Conservation (phyloP, 1,140 invertebrate genomes). For the Apis florea region DNA sequence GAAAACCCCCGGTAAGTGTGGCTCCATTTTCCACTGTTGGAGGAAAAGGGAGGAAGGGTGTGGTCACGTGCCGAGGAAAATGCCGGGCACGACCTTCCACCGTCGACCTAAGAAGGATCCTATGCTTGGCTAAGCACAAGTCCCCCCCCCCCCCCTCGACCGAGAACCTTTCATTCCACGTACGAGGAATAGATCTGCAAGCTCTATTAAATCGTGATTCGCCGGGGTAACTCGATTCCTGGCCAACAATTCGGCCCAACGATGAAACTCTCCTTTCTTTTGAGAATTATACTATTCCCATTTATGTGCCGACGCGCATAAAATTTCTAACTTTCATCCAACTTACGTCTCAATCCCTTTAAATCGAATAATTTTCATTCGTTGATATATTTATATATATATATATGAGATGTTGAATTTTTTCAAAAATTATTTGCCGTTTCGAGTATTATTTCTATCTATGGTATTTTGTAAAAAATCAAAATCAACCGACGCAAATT, state of each 20-base stretch:
- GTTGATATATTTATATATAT: too few relatives aligned
- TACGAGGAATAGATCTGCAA: constrained; percentile 64
- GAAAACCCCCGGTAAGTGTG: constrained; percentile 47
- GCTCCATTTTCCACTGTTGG: constrained; percentile 60
- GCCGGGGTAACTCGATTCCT: constrained; percentile 55
- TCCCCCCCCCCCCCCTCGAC: too few relatives aligned
- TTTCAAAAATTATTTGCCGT: too few relatives aligned
- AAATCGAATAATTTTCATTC: constrained; percentile 29
- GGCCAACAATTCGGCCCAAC: constrained; percentile 29
- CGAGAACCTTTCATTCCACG: constrained; percentile 59
- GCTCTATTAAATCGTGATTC: constrained; percentile 65
- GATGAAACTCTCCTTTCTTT: constrained; percentile 39
- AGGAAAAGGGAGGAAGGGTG: constrained; percentile 38
- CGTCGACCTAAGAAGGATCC: constrained; percentile 56
- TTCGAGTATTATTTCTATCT: too few relatives aligned
- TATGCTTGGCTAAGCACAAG: constrained; percentile 21
- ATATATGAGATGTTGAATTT: too few relatives aligned
- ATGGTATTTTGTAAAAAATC: too few relatives aligned
- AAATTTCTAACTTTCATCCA: background rate
- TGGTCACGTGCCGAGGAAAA: constrained; percentile 67
- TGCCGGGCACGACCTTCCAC: constrained; percentile 61
- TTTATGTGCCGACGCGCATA: constrained; percentile 30
- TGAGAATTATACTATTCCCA: constrained; percentile 8
- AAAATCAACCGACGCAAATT: too few relatives aligned
- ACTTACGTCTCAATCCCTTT: constrained; percentile 34